phyloP scores from a whole-genome alignment of 2,888 invertebrate genomes.

The Myathropa florea region DNA sequence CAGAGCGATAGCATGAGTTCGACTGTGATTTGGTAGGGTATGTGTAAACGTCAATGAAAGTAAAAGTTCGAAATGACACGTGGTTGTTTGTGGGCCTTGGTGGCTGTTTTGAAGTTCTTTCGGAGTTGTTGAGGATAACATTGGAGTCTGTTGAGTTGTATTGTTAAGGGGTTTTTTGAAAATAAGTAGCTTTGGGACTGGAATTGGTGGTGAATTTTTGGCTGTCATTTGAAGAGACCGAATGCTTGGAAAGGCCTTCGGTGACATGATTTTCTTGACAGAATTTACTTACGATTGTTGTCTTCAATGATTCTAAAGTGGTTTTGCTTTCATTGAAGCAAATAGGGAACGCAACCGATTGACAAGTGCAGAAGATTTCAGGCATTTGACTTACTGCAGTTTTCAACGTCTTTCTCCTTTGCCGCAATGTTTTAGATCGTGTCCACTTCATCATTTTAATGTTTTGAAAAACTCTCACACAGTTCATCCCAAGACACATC shows the following conservation, averaged over 20 bases:
- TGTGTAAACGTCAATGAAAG: neutral
- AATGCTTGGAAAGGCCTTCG: neutral
- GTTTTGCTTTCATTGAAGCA: too few relatives aligned
- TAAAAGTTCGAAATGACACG: neutral
- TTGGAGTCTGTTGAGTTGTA: neutral
- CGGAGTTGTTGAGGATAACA: neutral
- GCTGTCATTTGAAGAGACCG: too few relatives aligned
- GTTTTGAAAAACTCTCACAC: slow-evolving; percentile 74
- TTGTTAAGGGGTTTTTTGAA: neutral
- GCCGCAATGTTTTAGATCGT: too few relatives aligned
- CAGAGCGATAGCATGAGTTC: neutral
- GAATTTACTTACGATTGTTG: too few relatives aligned
- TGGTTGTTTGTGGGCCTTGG: neutral
- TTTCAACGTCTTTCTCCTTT: too few relatives aligned
- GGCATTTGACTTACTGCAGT: too few relatives aligned
- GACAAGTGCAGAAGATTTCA: too few relatives aligned
- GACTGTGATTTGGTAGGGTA: neutral
- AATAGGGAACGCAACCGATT: too few relatives aligned
- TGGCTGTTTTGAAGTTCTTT: neutral
- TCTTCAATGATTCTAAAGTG: too few relatives aligned
- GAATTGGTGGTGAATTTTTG: neutral
- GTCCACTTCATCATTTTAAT: too few relatives aligned
- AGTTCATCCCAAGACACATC: slow-evolving; percentile 75
- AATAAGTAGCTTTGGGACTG: too few relatives aligned
- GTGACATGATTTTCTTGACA: neutral